Percentiles rank a stretch among this genome's conserved stretches.
These are phyloP conservation scores for Malurus leucopterus DNA, from an alignment of 2,797 vertebrate species.

Conservation along the genomic window DNA sequence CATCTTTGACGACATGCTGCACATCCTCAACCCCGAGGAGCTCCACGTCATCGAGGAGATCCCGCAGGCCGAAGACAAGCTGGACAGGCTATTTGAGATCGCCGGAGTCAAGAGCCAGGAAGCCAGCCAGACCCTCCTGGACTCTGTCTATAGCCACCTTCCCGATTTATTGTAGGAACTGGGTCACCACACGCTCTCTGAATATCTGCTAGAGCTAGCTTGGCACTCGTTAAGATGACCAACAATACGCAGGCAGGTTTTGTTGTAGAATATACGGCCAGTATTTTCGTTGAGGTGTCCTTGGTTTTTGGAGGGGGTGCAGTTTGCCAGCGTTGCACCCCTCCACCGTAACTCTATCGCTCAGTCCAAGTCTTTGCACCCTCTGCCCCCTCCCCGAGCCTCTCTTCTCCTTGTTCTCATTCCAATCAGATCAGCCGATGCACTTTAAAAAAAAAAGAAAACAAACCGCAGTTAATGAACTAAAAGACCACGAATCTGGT, in stretches of 20 bases:
- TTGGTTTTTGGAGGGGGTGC: conserved; percentile 34
- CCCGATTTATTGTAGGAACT: conserved; percentile 86
- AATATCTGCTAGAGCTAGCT: conserved; percentile 63
- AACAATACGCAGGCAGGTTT: conserved; percentile 55
- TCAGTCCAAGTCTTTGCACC: conserved; percentile 50
- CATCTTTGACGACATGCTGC: conserved; percentile 97
- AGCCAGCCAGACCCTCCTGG: conserved; percentile 94
- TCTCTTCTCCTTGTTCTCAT: conserved; percentile 43
- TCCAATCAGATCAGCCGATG: conserved; percentile 55
- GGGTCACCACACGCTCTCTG: conserved; percentile 41
- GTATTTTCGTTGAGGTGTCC: conserved; percentile 64
- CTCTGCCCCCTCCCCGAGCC: conserved; percentile 7
- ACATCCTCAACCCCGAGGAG: conserved; percentile 94
- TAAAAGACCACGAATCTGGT: conserved; percentile 24
- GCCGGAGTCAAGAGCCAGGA: conserved; percentile 96
- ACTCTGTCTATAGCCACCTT: conserved; percentile 96
- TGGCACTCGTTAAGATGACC: conserved; percentile 45
- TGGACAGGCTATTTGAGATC: conserved; percentile 93
- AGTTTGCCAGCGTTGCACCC: conserved; percentile 49
- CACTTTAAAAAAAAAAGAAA: conserved; percentile 59
- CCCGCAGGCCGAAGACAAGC: conserved; percentile 89
- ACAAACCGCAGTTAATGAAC: background rate
- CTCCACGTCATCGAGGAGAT: conserved; percentile 89
- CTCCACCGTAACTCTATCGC: conserved; percentile 39
- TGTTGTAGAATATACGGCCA: conserved; percentile 65